phyloP scores from a whole-genome alignment of 2,888 invertebrate genomes.

The Pemphredon lugubris region DNA sequence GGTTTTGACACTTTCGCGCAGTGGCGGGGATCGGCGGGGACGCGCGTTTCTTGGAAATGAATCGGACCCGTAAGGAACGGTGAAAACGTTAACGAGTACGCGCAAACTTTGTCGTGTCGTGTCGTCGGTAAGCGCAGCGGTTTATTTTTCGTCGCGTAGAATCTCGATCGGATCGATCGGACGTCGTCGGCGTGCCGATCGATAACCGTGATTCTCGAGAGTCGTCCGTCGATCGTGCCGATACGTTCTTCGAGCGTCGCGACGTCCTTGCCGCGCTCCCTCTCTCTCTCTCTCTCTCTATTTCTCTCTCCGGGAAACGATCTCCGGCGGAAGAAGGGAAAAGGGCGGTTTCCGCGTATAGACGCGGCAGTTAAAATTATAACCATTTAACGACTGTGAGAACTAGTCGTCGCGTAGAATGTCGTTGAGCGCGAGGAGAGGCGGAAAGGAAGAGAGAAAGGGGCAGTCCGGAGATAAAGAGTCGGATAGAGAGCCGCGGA shows the following conservation, averaged over 20 bases:
- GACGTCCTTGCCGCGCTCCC: too few species aligned
- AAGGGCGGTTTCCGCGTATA: constrained; percentile 19
- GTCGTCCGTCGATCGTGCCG: constrained; percentile 19
- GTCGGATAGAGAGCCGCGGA: constrained; percentile 10
- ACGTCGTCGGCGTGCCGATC: too few species aligned
- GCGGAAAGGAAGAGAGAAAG: constrained; percentile 19
- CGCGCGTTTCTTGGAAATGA: neutral
- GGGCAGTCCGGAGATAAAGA: constrained; percentile 41
- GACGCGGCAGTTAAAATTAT: constrained; percentile 63
- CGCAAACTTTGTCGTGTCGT: too few species aligned
- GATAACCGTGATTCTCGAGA: too few species aligned
- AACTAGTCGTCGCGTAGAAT: constrained; percentile 54
- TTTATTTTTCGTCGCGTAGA: too few species aligned
- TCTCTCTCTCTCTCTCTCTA: neutral
- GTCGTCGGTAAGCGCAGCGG: too few species aligned
- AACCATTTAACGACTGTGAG: constrained; percentile 70
- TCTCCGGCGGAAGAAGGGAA: neutral
- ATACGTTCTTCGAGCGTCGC: constrained; percentile 19
- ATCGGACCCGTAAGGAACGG: too few species aligned
- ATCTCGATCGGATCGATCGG: too few species aligned
- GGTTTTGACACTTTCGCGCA: constrained; percentile 36
- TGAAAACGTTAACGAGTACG: too few species aligned
- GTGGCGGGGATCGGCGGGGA: neutral
- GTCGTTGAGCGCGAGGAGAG: constrained; percentile 30
- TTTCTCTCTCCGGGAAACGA: neutral